Evolutionary conservation across 35 echinoderm and acorn worm genomes (phyloP), one percentile per base, ranked within the genome.

Genomic region (Hemicentrotus pulcherrimus): DNA sequence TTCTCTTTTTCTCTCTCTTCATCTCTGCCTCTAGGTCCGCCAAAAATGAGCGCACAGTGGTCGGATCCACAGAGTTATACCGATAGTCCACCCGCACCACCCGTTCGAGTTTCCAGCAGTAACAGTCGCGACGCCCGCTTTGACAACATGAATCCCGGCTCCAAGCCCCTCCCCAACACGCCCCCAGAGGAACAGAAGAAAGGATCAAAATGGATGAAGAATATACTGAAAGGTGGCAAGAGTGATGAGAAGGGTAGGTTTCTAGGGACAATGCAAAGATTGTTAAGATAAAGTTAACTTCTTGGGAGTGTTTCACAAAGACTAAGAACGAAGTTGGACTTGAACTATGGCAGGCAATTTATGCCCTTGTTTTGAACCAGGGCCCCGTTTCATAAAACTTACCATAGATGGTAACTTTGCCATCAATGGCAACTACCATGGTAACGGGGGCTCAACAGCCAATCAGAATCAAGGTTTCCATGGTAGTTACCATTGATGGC

Each of bases 181-280:
- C 97, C 97, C 46, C 94, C 94, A 55, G 97, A 97, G 24, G 97
- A 97, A 31, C 94, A 96, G 47, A 96, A 96, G 30, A 96, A 97
- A 60, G 92, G 91, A 48, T 88, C 92, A 24, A 96, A 96, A 46
- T 94, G 92, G 86, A 48, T 95, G 96, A 96, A 96, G 87, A 96
- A 94, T 47, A 96, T 94, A 46, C 91, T 95, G 31, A 97, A 94
- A 71, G 95, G 96, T 47, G 92, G 93, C 32, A 96, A 97, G 91
- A 97, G 86, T 96, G 97, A 97, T 46, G 97, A 97, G 52, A 97
- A 97, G 94, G 86, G 97, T 97, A 96, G 94, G 88, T 12, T 55
- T 55, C 6, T 14, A 55, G 9, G 10, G 2, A 15, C n/a, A 41
- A 41, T 3, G 3, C 35, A 41, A 41, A 41, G 1, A 41, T 41